phyloP scores from a whole-genome alignment of 2,113 vertebrate genomes.

The Apeltes quadracus region DNA sequence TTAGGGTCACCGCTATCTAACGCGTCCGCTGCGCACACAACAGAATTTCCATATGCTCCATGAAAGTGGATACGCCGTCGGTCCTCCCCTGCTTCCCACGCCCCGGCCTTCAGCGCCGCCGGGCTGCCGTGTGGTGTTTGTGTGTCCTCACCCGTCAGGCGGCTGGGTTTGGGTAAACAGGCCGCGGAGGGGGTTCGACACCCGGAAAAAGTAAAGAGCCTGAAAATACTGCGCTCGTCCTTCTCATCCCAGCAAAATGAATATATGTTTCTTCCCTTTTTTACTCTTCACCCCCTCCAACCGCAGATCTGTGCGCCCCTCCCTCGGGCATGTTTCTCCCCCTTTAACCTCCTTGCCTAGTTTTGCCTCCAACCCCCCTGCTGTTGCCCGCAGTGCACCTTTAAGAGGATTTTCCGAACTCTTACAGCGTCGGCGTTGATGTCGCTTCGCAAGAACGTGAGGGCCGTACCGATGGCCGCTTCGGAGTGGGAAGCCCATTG shows the following conservation, averaged over 20 bases:
- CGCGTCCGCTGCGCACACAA: conserved; percentile 91
- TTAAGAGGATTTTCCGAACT: conserved; percentile 84
- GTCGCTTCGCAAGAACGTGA: conserved; percentile 96
- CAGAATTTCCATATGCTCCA: conserved; percentile 99
- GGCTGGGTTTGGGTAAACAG: conserved; percentile 58
- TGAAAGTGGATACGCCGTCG: conserved; percentile 90
- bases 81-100: conserved; percentile 92
- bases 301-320: conserved; percentile 1
- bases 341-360: conserved; percentile 4
- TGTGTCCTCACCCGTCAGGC: conserved; percentile 48
- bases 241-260: conserved; percentile 83
- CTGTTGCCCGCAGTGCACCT: conserved; percentile 71
- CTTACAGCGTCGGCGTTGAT: conserved; percentile 86
- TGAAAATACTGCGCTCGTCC: conserved; percentile 82
- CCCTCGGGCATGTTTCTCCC: background rate
- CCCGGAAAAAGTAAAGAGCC: conserved; percentile 77
- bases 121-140: conserved; percentile 31
- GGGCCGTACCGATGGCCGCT: conserved; percentile 91
- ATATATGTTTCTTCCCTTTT: conserved; percentile 36
- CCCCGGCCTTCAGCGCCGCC: conserved; percentile 57
- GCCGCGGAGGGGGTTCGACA: conserved; percentile 75
- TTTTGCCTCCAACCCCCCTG: conserved; percentile 1
- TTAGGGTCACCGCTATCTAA: conserved; percentile 94
- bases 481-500: conserved; percentile 93
- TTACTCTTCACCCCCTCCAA: conserved; percentile 14